Base-by-base conservation (phyloP, 1,140 invertebrate species). In the Idris sp. region DNA sequence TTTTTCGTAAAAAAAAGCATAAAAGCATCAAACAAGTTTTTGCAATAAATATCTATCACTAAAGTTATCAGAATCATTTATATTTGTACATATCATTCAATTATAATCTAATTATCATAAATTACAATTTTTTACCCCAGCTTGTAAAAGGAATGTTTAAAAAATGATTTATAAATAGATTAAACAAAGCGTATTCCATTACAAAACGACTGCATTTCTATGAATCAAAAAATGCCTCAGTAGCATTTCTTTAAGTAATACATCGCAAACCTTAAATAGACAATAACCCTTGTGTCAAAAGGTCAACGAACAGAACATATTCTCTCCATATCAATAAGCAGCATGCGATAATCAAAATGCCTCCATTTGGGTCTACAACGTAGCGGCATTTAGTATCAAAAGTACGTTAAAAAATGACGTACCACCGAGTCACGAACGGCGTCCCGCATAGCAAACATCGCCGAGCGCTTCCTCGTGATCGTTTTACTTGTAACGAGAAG, bases 281-380 rank as follows among this genome's bases (percentile, higher is more conserved):
- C 35, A 59, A 59, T 46, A 54, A 65, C 54, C 53, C 33, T 26
- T n/a, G 40, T 59, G 53, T 65, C 46, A 54, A 31, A 25, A 35
- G 53, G 53, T 64, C 61, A 74, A 48, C 46, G 53, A 54, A 61
- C 59, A 48, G 56, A 71, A 74, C 53, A 59, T 51, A 65, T 22
- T 53, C 25, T 25, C 31, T 43, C 18, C 19, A 31, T 75, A 64
- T 75, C 73, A 64, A 69, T 75, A 59, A 75, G 65, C 64, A 69
- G 28, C 58, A 69, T 62, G 59, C 59, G 59, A 76, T 76, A 69
- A 76, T 76, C 73, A 69, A 76, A 76, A 69, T 69, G 65, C 65
- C 56, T 61, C 65, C 73, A 62, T 65, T 69, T 65, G 35, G 59
- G 64, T 58, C 35, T 68, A 75, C 51, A 64, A 58, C 56, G 59